Base-by-base conservation (phyloP, 2,888 invertebrate species). In the Acronicta leporina region DNA sequence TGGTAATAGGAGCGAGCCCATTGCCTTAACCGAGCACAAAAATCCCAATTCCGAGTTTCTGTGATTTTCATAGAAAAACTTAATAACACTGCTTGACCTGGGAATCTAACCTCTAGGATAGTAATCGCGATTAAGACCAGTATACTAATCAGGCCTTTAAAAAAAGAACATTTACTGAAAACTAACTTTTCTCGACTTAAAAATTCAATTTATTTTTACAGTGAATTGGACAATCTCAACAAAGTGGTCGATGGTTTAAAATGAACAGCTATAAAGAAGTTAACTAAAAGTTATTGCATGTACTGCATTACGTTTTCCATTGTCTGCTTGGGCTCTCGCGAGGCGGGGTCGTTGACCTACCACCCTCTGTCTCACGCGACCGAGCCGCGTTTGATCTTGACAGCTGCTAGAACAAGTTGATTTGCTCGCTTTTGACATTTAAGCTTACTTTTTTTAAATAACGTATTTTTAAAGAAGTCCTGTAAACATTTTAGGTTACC, bases 341-440 rank as follows among this genome's bases (percentile, higher is more conserved):
- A 11, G 45, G 35, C 52, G 68, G 68, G 82, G 79, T 81, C 74
- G 53, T 35, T 65, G 81, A 70, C 68, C 82, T 66, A 44, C 50
- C 75, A 79, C 81, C 80, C 79, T 67, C 66, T 59, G 69, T 68
- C 70, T 72, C 65, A 78, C 79, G 68, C 71, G 60, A 73, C 59
- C 42, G 49, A 45, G 60, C 50, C 43, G 41, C 68, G 63, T 76
- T 76, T 46, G 42, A 54, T 65, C 52, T 47, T 53, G 46, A 51
- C 50, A 63, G 51, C 54, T 57, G 73, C 69, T 73, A 33, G 57
- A 40, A 20, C 56, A 8, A 67, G 47, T 47, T 50, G 27, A 43
- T 65, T 47, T 50, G 47, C 38, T 49, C 15, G 40, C 16, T 38
- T 61, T 15, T 30, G 11, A 35, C 5, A 35, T 9, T 33, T 33